phyloP scores from a whole-genome alignment of 2,888 invertebrate species.

The Synergus laeviventris region DNA sequence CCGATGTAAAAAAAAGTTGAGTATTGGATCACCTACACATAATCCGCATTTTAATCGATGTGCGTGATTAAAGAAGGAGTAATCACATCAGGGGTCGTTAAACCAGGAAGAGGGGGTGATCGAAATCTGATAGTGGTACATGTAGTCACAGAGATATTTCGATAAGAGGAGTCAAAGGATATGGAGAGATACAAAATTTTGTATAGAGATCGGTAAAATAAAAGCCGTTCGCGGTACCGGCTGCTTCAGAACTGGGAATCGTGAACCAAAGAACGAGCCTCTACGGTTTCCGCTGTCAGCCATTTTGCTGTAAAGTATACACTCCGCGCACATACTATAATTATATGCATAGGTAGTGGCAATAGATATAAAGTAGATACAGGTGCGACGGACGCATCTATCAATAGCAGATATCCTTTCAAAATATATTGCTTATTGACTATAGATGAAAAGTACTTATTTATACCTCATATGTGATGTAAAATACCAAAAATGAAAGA shows the following conservation, averaged over 20 bases:
- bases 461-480: no score
- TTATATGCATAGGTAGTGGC: slow-evolving; percentile 32
- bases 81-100: slow-evolving; percentile 20
- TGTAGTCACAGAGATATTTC: neutral
- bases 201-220: neutral
- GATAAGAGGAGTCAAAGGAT: neutral
- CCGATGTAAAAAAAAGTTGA: slow-evolving; percentile 26
- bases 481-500: no score
- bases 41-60: slow-evolving; percentile 27
- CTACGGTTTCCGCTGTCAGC: slow-evolving; percentile 39
- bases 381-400: neutral
- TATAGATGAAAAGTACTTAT: no score
- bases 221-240: slow-evolving; percentile 42
- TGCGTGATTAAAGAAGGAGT: neutral
- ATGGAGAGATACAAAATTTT: neutral
- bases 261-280: slow-evolving; percentile 47
- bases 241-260: slow-evolving; percentile 41
- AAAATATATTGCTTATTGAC: neutral
- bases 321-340: slow-evolving; percentile 9
- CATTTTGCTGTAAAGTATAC: slow-evolving; percentile 25
- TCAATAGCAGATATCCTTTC: neutral
- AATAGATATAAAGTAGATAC: slow-evolving; percentile 25
- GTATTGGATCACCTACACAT: slow-evolving; percentile 31
- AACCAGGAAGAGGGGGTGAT: neutral
- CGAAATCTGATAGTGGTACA: neutral